A percentile compares a stretch with the other conserved stretches of the same genome.
These are phyloP conservation scores for Chironomus striatipennis DNA, from an alignment of 1,140 invertebrate genomes.

Conservation along the genomic window DNA sequence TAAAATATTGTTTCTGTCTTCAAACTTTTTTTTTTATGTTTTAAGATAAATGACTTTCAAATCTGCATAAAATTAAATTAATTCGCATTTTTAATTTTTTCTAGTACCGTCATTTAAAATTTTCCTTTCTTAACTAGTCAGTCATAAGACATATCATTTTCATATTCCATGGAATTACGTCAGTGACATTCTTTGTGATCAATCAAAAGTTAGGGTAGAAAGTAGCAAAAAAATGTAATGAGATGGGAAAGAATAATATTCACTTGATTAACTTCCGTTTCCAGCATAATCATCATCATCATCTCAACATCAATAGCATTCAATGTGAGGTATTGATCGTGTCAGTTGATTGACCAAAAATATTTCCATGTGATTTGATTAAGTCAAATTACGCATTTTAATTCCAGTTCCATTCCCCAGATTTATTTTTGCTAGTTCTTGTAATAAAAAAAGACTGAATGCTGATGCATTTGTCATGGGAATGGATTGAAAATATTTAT, in stretches of 20 bases:
- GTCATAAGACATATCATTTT: no score
- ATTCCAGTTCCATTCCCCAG: no score
- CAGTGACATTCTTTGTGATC: slow-evolving; percentile 1
- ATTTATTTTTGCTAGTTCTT: no score
- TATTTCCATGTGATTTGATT: not conserved
- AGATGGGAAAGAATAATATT: not conserved
- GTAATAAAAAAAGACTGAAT: no score
- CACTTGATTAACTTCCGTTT: slow-evolving; percentile 8
- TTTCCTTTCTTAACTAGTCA: no score
- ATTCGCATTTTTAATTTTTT: slow-evolving; percentile 1
- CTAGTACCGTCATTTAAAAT: not conserved
- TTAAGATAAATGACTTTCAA: not conserved
- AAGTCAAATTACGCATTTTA: not conserved
- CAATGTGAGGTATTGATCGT: not conserved
- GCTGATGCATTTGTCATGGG: not conserved
- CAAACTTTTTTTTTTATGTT: no score
- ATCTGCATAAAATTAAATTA: slow-evolving; percentile 15
- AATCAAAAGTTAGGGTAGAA: not conserved
- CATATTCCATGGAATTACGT: not conserved
- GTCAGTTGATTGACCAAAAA: not conserved
- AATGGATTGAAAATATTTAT: not conserved
- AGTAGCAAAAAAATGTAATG: not conserved
- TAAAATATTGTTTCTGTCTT: slow-evolving; percentile 14
- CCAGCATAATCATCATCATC: not conserved
- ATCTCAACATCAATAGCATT: not conserved